Conservation (phyloP, 1,140 invertebrate species). For the Drosophila punjabiensis region DNA sequence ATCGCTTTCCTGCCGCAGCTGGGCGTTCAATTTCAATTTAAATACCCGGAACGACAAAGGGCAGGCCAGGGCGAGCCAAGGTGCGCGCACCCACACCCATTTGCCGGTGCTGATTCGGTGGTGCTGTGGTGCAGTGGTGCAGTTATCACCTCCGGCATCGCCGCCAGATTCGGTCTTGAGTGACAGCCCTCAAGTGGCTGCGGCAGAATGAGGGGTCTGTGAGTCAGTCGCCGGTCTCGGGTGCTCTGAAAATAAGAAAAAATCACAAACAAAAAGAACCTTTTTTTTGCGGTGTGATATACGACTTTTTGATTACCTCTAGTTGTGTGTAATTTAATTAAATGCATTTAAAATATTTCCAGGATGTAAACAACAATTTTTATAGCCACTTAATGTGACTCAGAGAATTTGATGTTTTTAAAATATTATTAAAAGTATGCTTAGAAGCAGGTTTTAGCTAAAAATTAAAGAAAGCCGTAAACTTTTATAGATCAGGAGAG, state of each 20-base stretch:
- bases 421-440: not conserved
- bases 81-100: constrained; percentile 36
- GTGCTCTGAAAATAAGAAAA: constrained; percentile 23
- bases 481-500: not conserved
- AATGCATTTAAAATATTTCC: not conserved
- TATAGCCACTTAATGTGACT: not conserved
- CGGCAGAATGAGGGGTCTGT: constrained; percentile 26
- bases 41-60: constrained; percentile 61
- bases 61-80: constrained; percentile 48
- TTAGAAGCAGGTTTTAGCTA: no score
- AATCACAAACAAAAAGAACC: constrained; percentile 36
- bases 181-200: constrained; percentile 68
- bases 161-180: constrained; percentile 61
- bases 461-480: no score
- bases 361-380: not conserved
- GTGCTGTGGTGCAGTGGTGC: constrained; percentile 21
- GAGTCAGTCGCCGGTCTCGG: constrained; percentile 36
- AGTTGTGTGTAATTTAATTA: not conserved
- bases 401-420: not conserved
- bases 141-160: constrained; percentile 53
- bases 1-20: constrained; percentile 61
- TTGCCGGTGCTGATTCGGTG: constrained; percentile 12
- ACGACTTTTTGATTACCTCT: constrained; percentile 16
- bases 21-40: constrained; percentile 30
- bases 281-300: not conserved